Conservation (phyloP, 2,888 invertebrate genomes). For the Thecophora atra region DNA sequence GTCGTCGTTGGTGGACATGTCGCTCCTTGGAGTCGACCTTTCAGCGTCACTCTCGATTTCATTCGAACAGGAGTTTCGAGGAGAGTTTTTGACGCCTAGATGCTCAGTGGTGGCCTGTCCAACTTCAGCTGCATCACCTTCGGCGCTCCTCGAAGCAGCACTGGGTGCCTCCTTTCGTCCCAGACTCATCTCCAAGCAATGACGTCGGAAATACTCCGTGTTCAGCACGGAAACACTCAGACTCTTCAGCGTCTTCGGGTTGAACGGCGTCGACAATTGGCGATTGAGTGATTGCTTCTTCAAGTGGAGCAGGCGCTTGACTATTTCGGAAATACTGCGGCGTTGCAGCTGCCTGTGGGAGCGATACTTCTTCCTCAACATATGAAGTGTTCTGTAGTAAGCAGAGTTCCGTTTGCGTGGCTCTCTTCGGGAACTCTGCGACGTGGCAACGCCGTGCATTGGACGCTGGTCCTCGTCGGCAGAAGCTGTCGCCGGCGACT, state of each 20-base stretch:
- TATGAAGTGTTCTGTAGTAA: slow-evolving; percentile 52
- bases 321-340: slow-evolving; percentile 39
- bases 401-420: slow-evolving; percentile 38
- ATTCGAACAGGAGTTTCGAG: neutral
- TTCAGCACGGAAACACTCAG: slow-evolving; percentile 51
- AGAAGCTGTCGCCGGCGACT: neutral
- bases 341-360: slow-evolving; percentile 35
- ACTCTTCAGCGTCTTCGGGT: slow-evolving; percentile 52
- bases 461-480: neutral
- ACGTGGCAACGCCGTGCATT: neutral
- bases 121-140: neutral
- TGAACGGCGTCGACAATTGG: slow-evolving; percentile 34
- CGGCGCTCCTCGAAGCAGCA: neutral
- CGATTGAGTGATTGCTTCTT: slow-evolving; percentile 49
- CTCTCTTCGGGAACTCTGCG: neutral
- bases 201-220: slow-evolving; percentile 50
- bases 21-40: neutral
- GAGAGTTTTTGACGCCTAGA: neutral
- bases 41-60: neutral
- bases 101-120: neutral
- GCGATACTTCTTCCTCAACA: slow-evolving; percentile 21
- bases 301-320: slow-evolving; percentile 53
- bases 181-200: slow-evolving; percentile 22
- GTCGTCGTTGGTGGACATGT: neutral
- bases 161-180: too few relatives aligned